Evolutionary conservation across 2,888 invertebrate species (phyloP).

Genomic region (Oscheius sp.): DNA sequence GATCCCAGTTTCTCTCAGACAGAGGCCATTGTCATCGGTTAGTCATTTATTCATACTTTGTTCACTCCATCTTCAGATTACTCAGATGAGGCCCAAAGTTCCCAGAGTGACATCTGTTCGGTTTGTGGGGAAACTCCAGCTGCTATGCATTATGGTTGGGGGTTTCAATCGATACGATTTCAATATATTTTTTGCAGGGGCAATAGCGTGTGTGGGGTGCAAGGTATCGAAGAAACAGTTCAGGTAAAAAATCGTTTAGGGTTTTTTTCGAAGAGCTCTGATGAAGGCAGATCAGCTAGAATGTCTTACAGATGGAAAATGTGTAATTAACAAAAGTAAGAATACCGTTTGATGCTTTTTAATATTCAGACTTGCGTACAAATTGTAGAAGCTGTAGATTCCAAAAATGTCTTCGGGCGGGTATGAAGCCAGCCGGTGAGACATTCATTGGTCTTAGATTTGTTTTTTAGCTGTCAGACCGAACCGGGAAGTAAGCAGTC

Average conservation of each 20-base stretch:
- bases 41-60: neutral
- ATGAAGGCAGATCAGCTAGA: slow-evolving; percentile 67
- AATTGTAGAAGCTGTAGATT: slow-evolving; percentile 65
- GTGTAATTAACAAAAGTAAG: slow-evolving; percentile 41
- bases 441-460: neutral
- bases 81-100: slow-evolving; percentile 38
- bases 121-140: slow-evolving; percentile 63
- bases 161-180: no score
- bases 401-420: slow-evolving; percentile 61
- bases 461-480: slow-evolving; percentile 60
- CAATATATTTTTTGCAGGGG: slow-evolving; percentile 36
- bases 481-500: slow-evolving; percentile 59
- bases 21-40: neutral
- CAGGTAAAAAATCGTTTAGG: slow-evolving; percentile 32
- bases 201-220: slow-evolving; percentile 57
- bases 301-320: slow-evolving; percentile 55
- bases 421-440: slow-evolving; percentile 64
- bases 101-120: slow-evolving; percentile 36
- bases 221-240: slow-evolving; percentile 29
- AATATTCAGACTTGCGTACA: slow-evolving; percentile 56
- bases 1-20: slow-evolving; percentile 4
- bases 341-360: neutral
- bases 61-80: slow-evolving; percentile 6
- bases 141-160: slow-evolving; percentile 61
- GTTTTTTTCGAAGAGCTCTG: slow-evolving; percentile 66